Conservation (phyloP, 2,113 vertebrate genomes). For the Phoenicopterus ruber region DNA sequence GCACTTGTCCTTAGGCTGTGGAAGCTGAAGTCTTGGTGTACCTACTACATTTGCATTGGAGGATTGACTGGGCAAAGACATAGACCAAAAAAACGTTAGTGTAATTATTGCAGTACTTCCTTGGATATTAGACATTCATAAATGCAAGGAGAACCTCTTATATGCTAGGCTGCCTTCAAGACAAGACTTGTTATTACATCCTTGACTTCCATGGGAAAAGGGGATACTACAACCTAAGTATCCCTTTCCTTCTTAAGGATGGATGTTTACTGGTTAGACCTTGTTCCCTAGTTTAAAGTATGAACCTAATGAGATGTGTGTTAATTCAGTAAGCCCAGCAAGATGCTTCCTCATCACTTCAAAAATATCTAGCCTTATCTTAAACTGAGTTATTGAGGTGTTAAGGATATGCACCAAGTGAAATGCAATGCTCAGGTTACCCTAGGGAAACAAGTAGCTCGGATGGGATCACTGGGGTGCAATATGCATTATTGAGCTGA, state of each 20-base stretch:
- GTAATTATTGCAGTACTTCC: not conserved
- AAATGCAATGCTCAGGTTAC: not conserved
- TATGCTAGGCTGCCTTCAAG: not conserved
- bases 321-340: not conserved
- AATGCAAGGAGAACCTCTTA: not conserved
- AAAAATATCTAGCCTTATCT: not conserved
- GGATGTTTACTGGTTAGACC: not conserved
- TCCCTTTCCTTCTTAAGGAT: not conserved
- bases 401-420: not conserved
- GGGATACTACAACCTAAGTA: rapidly evolving
- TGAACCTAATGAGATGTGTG: not conserved
- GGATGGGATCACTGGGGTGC: not conserved
- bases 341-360: not conserved
- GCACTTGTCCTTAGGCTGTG: not conserved
- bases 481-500: not conserved
- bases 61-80: not conserved
- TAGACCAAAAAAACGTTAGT: not conserved
- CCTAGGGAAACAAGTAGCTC: not conserved
- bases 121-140: not conserved
- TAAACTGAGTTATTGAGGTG: not conserved
- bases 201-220: not conserved
- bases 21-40: not conserved
- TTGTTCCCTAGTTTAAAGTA: not conserved
- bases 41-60: not conserved
- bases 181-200: not conserved